Conservation (phyloP, 2,113 vertebrate species). For the Mugil cephalus region DNA sequence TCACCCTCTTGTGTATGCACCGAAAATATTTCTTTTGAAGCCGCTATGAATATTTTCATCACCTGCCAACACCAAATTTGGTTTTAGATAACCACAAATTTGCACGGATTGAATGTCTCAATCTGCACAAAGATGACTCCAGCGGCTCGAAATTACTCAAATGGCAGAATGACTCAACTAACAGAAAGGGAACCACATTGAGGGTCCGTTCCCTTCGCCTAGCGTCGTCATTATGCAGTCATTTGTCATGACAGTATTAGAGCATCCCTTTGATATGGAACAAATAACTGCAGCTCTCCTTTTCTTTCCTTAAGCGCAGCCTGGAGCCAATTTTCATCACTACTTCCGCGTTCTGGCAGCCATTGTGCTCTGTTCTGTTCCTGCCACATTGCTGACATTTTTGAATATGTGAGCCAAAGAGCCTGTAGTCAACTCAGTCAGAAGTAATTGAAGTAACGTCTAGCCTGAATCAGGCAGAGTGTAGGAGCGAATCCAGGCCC, state of each 20-base stretch:
- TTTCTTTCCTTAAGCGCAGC: slow-evolving; percentile 52
- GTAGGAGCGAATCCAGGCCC: slow-evolving; percentile 42
- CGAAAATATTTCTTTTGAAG: neutral
- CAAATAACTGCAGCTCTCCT: slow-evolving; percentile 15
- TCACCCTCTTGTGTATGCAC: neutral
- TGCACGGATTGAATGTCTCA: neutral
- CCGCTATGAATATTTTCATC: neutral
- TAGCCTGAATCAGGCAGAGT: slow-evolving; percentile 37
- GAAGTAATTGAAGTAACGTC: slow-evolving; percentile 46
- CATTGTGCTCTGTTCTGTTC: slow-evolving; percentile 52
- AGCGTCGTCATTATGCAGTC: neutral
- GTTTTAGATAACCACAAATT: no score
- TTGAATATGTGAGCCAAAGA: slow-evolving; percentile 52
- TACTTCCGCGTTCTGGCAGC: slow-evolving; percentile 19
- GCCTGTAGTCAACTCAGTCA: slow-evolving; percentile 49
- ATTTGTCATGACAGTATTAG: slow-evolving; percentile 30
- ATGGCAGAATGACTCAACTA: slow-evolving; percentile 11
- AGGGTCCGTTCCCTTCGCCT: slow-evolving; percentile 1
- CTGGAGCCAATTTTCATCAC: slow-evolving; percentile 45
- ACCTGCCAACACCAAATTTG: neutral
- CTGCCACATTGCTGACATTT: slow-evolving; percentile 54
- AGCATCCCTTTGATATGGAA: slow-evolving; percentile 20
- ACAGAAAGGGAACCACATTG: neutral
- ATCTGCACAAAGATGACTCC: neutral
- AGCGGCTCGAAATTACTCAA: neutral